These are phyloP conservation scores for Drosophila nigrodunni DNA, from an alignment of 1,140 invertebrate genomes.

Conservation along the genomic window DNA sequence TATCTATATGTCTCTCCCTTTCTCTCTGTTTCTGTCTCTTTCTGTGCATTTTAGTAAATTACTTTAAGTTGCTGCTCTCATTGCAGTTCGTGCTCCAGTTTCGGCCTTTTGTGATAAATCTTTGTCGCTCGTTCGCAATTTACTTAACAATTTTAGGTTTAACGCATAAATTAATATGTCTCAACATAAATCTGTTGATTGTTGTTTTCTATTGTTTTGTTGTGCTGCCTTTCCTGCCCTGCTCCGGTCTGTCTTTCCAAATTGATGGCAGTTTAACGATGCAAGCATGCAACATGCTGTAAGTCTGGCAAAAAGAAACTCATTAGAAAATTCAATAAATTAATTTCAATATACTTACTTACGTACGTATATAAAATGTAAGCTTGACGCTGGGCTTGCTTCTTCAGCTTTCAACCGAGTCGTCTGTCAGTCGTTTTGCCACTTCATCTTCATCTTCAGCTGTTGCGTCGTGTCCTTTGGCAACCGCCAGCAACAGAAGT, in stretches of 20 bases:
- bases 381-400: background rate
- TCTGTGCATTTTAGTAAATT: conserved; percentile 67
- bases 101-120: conserved; percentile 56
- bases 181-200: conserved; percentile 74
- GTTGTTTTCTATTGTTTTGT: conserved; percentile 41
- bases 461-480: conserved; percentile 40
- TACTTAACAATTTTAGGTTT: conserved; percentile 65
- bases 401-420: conserved; percentile 26
- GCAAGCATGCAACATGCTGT: conserved; percentile 15
- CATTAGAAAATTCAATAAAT: conserved; percentile 82
- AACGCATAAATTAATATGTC: conserved; percentile 74
- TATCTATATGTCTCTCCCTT: background rate
- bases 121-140: conserved; percentile 50
- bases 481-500: conserved; percentile 47
- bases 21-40: background rate
- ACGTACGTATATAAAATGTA: conserved; percentile 57
- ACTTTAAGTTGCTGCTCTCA: conserved; percentile 63
- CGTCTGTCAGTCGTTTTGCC: conserved; percentile 42
- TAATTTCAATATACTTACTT: conserved; percentile 67
- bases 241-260: conserved; percentile 10
- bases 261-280: conserved; percentile 50
- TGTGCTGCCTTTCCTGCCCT: conserved; percentile 30
- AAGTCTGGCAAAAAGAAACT: conserved; percentile 51
- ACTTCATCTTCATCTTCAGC: conserved; percentile 71
- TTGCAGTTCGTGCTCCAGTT: conserved; percentile 18